phyloP scores from a whole-genome alignment of 2,113 vertebrate species.

The Xenopus tropicalis region DNA sequence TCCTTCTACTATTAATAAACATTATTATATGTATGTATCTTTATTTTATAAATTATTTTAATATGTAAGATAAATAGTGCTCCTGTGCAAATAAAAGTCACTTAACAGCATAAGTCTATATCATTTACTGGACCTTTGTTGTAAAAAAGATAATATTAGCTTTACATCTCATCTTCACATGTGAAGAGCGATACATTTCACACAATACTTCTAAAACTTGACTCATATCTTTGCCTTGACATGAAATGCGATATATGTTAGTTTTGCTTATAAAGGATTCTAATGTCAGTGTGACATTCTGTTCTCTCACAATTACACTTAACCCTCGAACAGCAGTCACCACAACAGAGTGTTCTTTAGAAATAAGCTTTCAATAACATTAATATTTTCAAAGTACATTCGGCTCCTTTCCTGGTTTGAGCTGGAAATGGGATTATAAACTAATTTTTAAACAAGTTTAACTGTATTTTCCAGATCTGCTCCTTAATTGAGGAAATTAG shows the following conservation, averaged over 20 bases:
- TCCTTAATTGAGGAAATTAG: constrained; percentile 38
- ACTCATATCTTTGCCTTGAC: not conserved
- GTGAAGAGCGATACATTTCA: not conserved
- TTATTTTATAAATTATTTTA: no score
- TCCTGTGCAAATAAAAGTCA: no score
- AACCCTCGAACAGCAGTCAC: not conserved
- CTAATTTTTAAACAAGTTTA: constrained; percentile 32
- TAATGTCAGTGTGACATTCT: constrained; percentile 27
- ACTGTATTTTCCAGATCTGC: constrained; percentile 35
- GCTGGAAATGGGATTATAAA: constrained; percentile 40
- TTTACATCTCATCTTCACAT: not conserved
- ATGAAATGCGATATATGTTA: not conserved
- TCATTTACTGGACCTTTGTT: no score
- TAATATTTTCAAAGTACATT: constrained; percentile 27
- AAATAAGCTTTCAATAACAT: not conserved
- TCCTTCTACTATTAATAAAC: no score
- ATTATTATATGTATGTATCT: no score
- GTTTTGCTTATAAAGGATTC: not conserved
- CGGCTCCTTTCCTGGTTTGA: not conserved
- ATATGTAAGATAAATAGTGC: no score
- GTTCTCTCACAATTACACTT: constrained; percentile 9
- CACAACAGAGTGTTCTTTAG: not conserved
- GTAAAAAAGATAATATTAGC: no score
- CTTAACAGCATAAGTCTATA: no score
- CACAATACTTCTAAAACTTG: not conserved